Percentiles rank a stretch among this genome's conserved stretches.
Conservation (phyloP, 2,888 invertebrate genomes). For the Corbicula japonica region DNA sequence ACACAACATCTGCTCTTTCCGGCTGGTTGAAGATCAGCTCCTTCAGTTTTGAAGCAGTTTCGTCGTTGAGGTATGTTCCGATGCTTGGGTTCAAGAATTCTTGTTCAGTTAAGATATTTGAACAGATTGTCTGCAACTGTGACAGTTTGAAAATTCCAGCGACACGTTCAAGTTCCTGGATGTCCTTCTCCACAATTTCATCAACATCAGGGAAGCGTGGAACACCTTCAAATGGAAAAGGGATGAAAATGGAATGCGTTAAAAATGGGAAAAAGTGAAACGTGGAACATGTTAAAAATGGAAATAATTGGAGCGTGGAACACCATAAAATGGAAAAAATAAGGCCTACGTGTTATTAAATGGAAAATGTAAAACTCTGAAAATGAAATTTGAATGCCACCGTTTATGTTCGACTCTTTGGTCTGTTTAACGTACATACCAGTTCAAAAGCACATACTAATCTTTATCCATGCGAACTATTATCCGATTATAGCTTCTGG, state of each 20-base stretch:
- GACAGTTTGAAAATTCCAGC: slow-evolving; percentile 77
- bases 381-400: too few relatives aligned
- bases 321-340: too few relatives aligned
- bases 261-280: neutral
- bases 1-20: slow-evolving; percentile 78
- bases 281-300: neutral
- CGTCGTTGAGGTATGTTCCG: slow-evolving; percentile 83
- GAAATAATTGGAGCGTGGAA: neutral
- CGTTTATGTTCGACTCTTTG: too few relatives aligned
- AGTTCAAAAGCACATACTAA: too few relatives aligned
- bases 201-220: slow-evolving; percentile 75
- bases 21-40: slow-evolving; percentile 79
- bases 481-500: too few relatives aligned
- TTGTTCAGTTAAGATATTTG: slow-evolving; percentile 78
- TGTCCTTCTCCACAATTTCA: slow-evolving; percentile 67
- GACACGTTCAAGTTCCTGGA: slow-evolving; percentile 75
- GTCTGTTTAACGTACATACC: too few relatives aligned
- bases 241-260: neutral
- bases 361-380: too few relatives aligned
- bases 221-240: slow-evolving; percentile 69
- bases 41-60: slow-evolving; percentile 80
- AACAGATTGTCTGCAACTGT: slow-evolving; percentile 81
- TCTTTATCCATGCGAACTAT: too few relatives aligned
- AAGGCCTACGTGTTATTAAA: too few relatives aligned
- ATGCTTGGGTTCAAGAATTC: slow-evolving; percentile 85